Conservation (phyloP, 2,888 invertebrate species). For the Stenichneumon culpator region DNA sequence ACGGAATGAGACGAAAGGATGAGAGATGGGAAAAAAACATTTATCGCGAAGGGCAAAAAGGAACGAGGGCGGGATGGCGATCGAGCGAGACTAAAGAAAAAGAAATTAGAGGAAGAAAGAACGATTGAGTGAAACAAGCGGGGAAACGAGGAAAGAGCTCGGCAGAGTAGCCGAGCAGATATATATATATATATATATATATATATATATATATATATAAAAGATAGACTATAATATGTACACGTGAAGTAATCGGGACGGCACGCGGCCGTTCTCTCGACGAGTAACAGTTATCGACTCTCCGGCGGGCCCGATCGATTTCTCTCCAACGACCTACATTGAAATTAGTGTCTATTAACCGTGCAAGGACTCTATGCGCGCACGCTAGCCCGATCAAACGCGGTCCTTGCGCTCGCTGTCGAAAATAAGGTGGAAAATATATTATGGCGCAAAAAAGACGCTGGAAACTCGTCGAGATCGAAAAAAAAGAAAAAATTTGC, state of each 20-base stretch:
- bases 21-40: neutral
- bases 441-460: neutral
- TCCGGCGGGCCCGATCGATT: conserved; percentile 69
- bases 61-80: conserved; percentile 2
- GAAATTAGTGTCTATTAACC: conserved; percentile 72
- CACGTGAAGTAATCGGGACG: conserved; percentile 54
- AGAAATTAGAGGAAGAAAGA: neutral
- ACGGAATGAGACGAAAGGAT: neutral
- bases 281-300: conserved; percentile 65
- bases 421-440: neutral
- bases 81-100: conserved; percentile 29
- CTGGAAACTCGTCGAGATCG: neutral
- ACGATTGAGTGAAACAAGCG: neutral
- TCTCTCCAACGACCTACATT: conserved; percentile 73
- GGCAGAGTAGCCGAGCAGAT: conserved; percentile 3
- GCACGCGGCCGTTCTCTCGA: conserved; percentile 55
- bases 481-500: neutral
- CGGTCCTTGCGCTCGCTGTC: conserved; percentile 20
- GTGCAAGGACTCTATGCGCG: conserved; percentile 59
- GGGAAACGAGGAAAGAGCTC: conserved; percentile 26
- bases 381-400: conserved; percentile 9
- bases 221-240: conserved; percentile 30
- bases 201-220: conserved; percentile 1
- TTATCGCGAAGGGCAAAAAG: neutral
- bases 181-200: conserved; percentile 25